Evolutionary conservation across 2,888 invertebrate genomes (phyloP).

Genomic region (Eutolmus rufibarbis): DNA sequence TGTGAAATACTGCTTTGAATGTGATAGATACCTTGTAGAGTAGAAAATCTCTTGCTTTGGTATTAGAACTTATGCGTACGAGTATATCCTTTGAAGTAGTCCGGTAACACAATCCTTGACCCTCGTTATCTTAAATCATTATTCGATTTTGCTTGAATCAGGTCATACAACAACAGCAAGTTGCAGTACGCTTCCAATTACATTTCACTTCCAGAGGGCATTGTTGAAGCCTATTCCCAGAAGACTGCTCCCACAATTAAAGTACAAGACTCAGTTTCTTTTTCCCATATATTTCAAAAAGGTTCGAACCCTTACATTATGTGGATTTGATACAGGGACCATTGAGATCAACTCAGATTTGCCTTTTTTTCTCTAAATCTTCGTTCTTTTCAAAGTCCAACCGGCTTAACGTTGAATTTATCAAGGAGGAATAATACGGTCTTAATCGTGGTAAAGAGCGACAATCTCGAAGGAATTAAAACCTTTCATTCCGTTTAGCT

Average conservation of each 20-base stretch:
- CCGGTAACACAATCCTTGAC: neutral
- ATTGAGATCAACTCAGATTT: neutral
- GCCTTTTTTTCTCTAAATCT: neutral
- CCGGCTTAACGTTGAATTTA: neutral
- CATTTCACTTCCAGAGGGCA: neutral
- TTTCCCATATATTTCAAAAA: neutral
- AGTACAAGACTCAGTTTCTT: neutral
- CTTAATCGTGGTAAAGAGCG: neutral
- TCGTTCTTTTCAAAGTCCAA: neutral
- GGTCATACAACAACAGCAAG: neutral
- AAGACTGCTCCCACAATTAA: neutral
- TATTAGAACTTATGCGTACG: neutral
- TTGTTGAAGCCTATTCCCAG: neutral
- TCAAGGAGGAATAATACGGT: neutral
- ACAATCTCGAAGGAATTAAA: neutral
- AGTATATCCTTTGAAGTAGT: neutral
- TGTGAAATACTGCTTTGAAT: too few relatives aligned
- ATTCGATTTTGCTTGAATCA: neutral
- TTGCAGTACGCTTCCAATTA: neutral
- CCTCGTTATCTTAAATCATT: neutral
- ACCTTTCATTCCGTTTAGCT: neutral
- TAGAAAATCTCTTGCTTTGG: neutral
- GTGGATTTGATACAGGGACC: neutral
- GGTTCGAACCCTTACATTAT: neutral
- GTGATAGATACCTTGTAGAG: too few relatives aligned